Evolutionary conservation across 2,113 vertebrate genomes (phyloP), one percentile per base, ranked within the genome.

Genomic region (Nibea albiflora): DNA sequence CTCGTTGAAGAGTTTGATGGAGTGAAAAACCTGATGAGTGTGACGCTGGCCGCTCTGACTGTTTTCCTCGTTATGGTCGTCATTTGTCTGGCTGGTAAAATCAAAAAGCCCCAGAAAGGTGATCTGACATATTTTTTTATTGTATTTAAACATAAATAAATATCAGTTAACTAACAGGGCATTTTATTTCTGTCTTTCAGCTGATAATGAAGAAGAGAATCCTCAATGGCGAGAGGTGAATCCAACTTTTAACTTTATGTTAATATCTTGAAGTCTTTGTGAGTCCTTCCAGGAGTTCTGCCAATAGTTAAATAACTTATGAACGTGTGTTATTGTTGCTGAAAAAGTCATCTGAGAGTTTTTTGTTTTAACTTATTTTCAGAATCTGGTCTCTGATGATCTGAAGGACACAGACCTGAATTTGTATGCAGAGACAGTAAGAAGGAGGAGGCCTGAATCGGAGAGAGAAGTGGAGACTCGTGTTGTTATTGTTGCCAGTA

Each of bases 401-500:
- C 31, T 78, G 49, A 78, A n/a, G 7, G 54, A 68, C 3, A 57
- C 60, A 14, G 52, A 31, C 0, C 6, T 84, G 64, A 56, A 1
- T 42, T 63, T 70, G 12, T 11, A 5, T 61, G 14, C 47, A 44
- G 2, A 8, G 42, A 0, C 52, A 56, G 1, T 11, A 26, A 56
- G 31, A 17, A 39, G 0, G 17, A 14, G 16, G 4, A 54, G 6
- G 31, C 31, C 31, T 35, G 28, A n/a, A 53, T 4, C 60, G 0
- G 42, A 56, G 8, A 64, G 20, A 47, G 7, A 50, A 42, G 3
- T 61, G 44, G 44, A 73, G 14, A 16, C 46, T 4, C 12, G 1
- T 35, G 67, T 52, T 24, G 19, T 73, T 17, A 73, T 81, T 24
- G 3, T 74, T 50, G 42, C 47, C 50, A 26, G n/a, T 47, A 77